Evolutionary conservation across 2,113 vertebrate species (phyloP), one percentile per base, ranked within the genome.

Genomic region (Hemiprocne comata): DNA sequence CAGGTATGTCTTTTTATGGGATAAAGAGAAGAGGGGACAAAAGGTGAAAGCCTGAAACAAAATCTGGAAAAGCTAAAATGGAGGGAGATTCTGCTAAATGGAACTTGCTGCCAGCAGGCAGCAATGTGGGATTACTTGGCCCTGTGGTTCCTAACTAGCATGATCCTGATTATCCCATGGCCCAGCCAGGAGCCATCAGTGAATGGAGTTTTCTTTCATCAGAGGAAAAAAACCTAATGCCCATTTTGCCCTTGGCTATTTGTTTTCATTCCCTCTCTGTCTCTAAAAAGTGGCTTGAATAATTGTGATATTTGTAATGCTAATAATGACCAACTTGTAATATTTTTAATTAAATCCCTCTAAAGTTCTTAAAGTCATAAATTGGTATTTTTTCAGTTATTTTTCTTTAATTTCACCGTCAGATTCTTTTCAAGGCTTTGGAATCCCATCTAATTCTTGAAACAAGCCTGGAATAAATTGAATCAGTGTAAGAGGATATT

Each of bases 341-440:
- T 96, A 62, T 89, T 97, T 97, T 97, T 96, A 97, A 96, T 97
- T 97, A 97, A 97, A 96, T 94, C 82, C 85, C 60, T 96, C 71
- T 93, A 94, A 97, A 94, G 71, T 94, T 85, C 86, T 96, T 97
- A 87, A 97, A 97, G 62, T 90, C 94, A 92, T 76, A 94, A 97
- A 92, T 92, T 91, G 78, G 75, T 85, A 92, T 85, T 96, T 97
- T 95, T 95, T 95, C 55, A 54, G 38, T 95, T 89, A 90, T 96
- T 72, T 86, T 93, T 81, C 89, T 94, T 80, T 93, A 74, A 91
- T 92, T 93, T 91, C 65, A 46, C 96, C 82, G 64, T 38, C 72
- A 70, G 81, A 17, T 75, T 88, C 94, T 95, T 90, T 85, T 46
- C 76, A 87, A 34, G 94, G 90, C 90, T 89, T 85, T 93, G 81